phyloP scores from a whole-genome alignment of 1,140 invertebrate species.

The Atta texana region DNA sequence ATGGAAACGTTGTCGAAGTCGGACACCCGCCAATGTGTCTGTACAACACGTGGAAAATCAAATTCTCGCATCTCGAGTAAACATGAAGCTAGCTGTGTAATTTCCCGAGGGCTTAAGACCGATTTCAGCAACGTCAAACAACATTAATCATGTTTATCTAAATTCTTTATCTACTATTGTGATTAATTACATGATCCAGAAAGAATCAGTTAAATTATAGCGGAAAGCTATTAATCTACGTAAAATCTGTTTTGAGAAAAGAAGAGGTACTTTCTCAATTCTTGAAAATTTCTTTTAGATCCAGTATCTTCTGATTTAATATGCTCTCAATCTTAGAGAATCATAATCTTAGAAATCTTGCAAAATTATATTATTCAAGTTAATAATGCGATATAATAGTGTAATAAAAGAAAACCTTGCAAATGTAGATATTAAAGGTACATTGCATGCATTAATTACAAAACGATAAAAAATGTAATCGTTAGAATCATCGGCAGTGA shows the following conservation, averaged over 20 bases:
- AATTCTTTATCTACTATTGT: not conserved
- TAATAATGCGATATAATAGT: not conserved
- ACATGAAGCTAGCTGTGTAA: not conserved
- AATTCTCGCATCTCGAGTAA: conserved; percentile 19
- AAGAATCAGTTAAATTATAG: not conserved
- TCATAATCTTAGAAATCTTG: not conserved
- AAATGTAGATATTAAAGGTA: not conserved
- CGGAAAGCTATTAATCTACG: not conserved
- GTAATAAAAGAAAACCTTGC: not conserved
- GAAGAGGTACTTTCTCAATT: not conserved
- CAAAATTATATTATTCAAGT: not conserved
- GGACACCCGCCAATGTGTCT: not conserved
- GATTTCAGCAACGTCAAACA: not conserved
- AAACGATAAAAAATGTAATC: not conserved
- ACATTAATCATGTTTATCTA: not conserved
- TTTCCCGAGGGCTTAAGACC: not conserved
- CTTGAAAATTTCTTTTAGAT: not conserved
- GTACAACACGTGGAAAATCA: conserved; percentile 36
- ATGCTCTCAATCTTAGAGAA: not conserved
- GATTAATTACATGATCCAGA: not conserved
- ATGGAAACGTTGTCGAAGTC: conserved; percentile 51
- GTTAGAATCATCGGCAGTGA: not conserved
- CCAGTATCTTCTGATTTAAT: not conserved
- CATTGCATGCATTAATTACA: not conserved
- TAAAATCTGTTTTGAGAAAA: not conserved